These are phyloP conservation scores for Gymnosoma rotundatum DNA, from an alignment of 2,888 invertebrate genomes.

Conservation along the genomic window DNA sequence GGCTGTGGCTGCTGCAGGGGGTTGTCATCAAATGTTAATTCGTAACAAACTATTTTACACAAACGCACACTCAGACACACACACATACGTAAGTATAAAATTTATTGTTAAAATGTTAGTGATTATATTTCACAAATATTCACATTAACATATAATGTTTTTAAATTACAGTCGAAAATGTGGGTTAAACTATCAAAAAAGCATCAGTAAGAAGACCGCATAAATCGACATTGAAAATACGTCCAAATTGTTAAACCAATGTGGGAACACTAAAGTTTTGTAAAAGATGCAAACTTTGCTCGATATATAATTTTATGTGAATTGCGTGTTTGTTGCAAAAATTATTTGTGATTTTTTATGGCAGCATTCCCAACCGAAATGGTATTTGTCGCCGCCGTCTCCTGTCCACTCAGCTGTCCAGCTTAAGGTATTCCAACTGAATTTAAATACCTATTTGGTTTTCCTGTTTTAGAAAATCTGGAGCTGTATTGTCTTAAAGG, in stretches of 20 bases:
- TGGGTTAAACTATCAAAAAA: conserved; percentile 6
- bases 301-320: no score
- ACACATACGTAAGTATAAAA: conserved; percentile 15
- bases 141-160: conserved; percentile 38
- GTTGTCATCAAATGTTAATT: conserved; percentile 31
- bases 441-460: no score
- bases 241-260: not conserved
- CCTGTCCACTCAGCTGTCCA: no score
- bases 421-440: no score
- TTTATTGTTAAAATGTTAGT: conserved; percentile 51
- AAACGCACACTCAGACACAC: not conserved
- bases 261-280: no score
- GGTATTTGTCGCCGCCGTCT: no score
- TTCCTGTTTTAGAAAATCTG: no score
- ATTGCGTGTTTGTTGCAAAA: no score
- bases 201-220: conserved; percentile 11
- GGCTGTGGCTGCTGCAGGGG: conserved; percentile 39
- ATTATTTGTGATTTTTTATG: no score
- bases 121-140: conserved; percentile 59
- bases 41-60: conserved; percentile 14
- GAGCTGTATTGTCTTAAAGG: no score
- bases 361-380: no score
- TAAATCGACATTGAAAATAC: not conserved
- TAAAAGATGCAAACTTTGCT: no score
- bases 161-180: conserved; percentile 13